Evolutionary conservation across 2,797 vertebrate genomes (phyloP).

Genomic region (Hypotaenidia philippensis): DNA sequence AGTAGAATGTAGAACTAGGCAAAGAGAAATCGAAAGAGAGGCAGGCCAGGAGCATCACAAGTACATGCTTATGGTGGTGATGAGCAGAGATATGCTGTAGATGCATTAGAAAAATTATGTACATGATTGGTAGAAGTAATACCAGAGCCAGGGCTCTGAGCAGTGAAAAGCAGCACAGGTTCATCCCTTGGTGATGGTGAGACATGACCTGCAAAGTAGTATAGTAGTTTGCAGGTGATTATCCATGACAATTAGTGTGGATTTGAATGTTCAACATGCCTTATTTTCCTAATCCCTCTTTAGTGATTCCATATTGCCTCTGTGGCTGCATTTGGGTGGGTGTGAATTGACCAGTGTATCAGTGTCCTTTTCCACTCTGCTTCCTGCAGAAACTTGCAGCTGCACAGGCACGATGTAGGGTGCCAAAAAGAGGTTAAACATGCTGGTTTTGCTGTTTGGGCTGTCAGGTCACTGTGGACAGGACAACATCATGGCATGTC

Average conservation of each 20-base stretch:
- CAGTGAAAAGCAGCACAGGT: background rate
- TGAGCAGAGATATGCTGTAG: background rate
- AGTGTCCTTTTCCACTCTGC: background rate
- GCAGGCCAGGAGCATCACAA: background rate
- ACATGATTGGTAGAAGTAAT: background rate
- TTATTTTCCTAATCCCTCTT: background rate
- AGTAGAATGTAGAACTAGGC: background rate
- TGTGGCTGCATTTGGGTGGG: background rate
- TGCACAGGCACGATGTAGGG: rapidly evolving
- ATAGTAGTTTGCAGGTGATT: background rate
- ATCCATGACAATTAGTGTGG: too few species aligned
- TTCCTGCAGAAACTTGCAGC: background rate
- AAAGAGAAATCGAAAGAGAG: background rate
- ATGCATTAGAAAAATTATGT: background rate
- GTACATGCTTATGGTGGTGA: background rate
- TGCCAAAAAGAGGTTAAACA: background rate
- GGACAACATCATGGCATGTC: background rate
- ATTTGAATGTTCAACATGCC: background rate
- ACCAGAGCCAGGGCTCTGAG: background rate
- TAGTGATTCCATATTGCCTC: background rate
- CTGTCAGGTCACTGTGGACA: background rate
- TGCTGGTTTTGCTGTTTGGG: rapidly evolving
- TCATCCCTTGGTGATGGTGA: background rate
- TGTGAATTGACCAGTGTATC: background rate
- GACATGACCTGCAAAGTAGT: background rate